phyloP scores from a whole-genome alignment of 2,797 vertebrate species.

The Ataeniobius toweri region DNA sequence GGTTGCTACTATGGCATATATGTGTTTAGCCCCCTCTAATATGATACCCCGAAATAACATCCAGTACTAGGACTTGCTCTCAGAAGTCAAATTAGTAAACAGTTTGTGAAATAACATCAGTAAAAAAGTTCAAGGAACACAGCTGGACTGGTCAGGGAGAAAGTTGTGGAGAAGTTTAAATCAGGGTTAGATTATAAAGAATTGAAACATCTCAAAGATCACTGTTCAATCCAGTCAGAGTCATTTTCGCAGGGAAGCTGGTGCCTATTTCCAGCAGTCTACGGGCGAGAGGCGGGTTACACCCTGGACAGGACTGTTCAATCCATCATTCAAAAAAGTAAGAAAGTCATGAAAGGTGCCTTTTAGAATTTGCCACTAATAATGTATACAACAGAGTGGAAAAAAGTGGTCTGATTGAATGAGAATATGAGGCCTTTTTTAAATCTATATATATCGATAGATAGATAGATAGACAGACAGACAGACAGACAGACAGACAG shows the following conservation, averaged over 20 bases:
- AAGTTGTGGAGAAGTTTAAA: not conserved
- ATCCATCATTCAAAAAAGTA: not conserved
- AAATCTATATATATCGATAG: too few relatives aligned
- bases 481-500: conserved; percentile 4
- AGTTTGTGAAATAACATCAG: not conserved
- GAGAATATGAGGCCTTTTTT: too few relatives aligned
- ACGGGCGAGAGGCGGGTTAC: too few relatives aligned
- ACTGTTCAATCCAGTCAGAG: not conserved
- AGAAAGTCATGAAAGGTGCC: not conserved
- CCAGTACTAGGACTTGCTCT: too few relatives aligned
- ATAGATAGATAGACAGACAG: not conserved
- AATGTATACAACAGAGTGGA: too few relatives aligned
- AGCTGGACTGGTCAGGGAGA: not conserved
- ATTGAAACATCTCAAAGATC: not conserved
- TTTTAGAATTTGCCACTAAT: not conserved
- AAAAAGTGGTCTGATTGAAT: too few relatives aligned
- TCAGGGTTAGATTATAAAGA: not conserved
- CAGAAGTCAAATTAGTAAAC: too few relatives aligned
- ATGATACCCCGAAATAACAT: too few relatives aligned
- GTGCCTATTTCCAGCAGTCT: too few relatives aligned
- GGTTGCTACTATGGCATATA: too few relatives aligned
- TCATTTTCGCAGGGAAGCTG: too few relatives aligned
- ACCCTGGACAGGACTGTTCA: not conserved
- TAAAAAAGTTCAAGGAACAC: not conserved
- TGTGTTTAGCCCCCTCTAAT: too few relatives aligned